Percentiles rank a stretch among this genome's conserved stretches.
Conservation (phyloP, 2,797 vertebrate genomes). For the Platyrinchus mystaceus region DNA sequence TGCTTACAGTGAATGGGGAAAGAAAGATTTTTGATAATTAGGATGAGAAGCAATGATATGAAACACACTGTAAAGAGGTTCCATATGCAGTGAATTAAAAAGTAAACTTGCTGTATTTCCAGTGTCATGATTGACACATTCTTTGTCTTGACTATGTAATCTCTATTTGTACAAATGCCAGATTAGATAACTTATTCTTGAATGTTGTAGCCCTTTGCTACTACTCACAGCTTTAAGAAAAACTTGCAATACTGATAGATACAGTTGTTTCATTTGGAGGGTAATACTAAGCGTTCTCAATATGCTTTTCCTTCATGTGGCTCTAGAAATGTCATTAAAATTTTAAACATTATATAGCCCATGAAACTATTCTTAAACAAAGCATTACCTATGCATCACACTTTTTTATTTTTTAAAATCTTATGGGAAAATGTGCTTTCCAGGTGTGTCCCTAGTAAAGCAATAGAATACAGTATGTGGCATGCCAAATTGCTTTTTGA, state of each 20-base stretch:
- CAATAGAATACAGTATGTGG: background rate
- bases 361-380: background rate
- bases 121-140: conserved; percentile 8
- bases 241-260: background rate
- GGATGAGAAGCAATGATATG: conserved; percentile 14
- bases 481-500: conserved; percentile 27
- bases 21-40: conserved; percentile 26
- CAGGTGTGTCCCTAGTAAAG: background rate
- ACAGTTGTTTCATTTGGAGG: background rate
- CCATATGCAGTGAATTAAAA: conserved; percentile 35
- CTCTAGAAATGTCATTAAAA: background rate
- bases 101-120: background rate
- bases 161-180: background rate
- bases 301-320: background rate
- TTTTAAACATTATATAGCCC: background rate
- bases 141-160: background rate
- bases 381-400: background rate
- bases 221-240: background rate
- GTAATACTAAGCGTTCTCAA: background rate
- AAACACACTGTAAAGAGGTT: conserved; percentile 37
- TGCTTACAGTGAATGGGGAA: conserved; percentile 5
- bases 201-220: background rate
- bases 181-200: background rate
- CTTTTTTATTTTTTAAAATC: background rate
- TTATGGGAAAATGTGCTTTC: conserved; percentile 6